These are phyloP conservation scores for Ernsta delagoae DNA, from an alignment of 2,888 invertebrate species.

Conservation along the genomic window DNA sequence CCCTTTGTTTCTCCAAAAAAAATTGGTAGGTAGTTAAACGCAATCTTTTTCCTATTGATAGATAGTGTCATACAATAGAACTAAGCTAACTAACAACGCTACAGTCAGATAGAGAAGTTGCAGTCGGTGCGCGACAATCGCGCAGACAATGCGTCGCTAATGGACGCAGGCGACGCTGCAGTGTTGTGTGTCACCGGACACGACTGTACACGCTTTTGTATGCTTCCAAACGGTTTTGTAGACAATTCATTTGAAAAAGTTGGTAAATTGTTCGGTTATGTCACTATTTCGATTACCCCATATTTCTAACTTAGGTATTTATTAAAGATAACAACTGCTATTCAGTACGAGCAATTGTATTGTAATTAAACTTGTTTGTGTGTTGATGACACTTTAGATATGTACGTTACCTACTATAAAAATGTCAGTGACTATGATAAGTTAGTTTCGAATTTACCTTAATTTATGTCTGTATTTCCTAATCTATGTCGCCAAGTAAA, in stretches of 20 bases:
- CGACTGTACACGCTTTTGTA: neutral
- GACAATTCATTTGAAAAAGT: neutral
- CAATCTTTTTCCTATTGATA: no score
- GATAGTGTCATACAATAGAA: neutral
- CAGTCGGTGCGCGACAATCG: neutral
- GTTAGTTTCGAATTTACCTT: neutral
- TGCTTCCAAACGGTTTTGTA: neutral
- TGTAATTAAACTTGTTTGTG: no score
- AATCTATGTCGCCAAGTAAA: neutral
- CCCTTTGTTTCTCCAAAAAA: no score
- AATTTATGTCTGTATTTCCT: neutral
- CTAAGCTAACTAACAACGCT: neutral
- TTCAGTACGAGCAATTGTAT: no score
- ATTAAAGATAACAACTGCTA: no score
- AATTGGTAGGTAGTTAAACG: no score
- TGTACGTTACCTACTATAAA: no score
- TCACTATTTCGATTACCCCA: no score
- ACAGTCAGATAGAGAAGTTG: neutral
- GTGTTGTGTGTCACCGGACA: neutral
- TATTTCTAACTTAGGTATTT: no score
- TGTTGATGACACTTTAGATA: no score
- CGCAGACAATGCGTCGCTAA: constrained; percentile 1
- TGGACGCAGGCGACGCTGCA: neutral
- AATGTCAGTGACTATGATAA: neutral
- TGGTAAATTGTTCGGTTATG: neutral